phyloP scores from a whole-genome alignment of 2,888 invertebrate genomes.

The Scaptomyza reducta region DNA sequence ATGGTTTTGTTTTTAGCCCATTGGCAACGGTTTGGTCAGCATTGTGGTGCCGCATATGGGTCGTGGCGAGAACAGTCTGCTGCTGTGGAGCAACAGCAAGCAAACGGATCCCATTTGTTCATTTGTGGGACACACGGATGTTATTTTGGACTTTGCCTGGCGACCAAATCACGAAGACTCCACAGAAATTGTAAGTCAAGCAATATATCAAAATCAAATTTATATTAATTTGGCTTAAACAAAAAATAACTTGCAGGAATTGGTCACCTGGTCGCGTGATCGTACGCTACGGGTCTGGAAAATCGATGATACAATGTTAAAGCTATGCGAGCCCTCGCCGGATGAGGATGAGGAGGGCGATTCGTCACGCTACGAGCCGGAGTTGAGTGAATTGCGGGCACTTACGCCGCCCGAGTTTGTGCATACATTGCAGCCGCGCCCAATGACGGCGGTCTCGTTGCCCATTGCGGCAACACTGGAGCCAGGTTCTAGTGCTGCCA shows the following conservation, averaged over 20 bases:
- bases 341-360: conserved; percentile 62
- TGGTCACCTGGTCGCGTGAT: conserved; percentile 98
- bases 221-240: no score
- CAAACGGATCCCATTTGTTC: conserved; percentile 93
- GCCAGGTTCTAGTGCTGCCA: conserved; percentile 51
- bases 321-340: conserved; percentile 87
- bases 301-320: conserved; percentile 93
- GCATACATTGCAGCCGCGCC: conserved; percentile 72
- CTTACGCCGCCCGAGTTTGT: conserved; percentile 74
- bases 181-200: conserved; percentile 78
- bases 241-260: conserved; percentile 85
- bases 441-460: conserved; percentile 63
- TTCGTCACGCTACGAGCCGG: conserved; percentile 74
- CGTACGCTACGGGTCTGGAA: conserved; percentile 96
- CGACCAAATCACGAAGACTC: conserved; percentile 87
- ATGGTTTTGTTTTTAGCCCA: conserved; percentile 86
- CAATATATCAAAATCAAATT: no score
- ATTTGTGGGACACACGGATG: conserved; percentile 97
- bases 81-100: conserved; percentile 90
- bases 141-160: conserved; percentile 98
- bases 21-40: conserved; percentile 95
- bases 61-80: conserved; percentile 92
- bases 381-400: conserved; percentile 67
- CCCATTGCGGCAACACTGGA: conserved; percentile 59
- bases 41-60: conserved; percentile 96